phyloP scores from a whole-genome alignment of 1,140 invertebrate genomes.

The Dreissena rostriformis region DNA sequence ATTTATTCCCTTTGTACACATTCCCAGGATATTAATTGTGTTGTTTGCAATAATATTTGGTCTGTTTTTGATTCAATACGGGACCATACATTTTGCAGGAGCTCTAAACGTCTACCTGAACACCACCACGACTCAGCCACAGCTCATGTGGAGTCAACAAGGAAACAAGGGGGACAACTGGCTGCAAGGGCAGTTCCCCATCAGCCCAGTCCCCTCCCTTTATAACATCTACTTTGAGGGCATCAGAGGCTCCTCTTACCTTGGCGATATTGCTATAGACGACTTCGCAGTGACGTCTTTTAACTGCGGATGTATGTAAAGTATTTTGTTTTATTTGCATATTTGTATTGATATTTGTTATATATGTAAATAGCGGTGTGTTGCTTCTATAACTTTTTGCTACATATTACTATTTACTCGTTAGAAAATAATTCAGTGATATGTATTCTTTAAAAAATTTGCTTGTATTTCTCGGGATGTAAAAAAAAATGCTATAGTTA shows the following conservation, averaged over 20 bases:
- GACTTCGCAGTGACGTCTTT: constrained; percentile 64
- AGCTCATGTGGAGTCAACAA: constrained; percentile 70
- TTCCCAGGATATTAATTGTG: too few relatives aligned
- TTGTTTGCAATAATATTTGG: too few relatives aligned
- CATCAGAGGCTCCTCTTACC: constrained; percentile 85
- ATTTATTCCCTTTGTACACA: too few relatives aligned
- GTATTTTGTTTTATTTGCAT: background rate
- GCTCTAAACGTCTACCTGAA: constrained; percentile 74
- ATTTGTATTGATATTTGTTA: too few relatives aligned
- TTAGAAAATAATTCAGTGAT: too few relatives aligned
- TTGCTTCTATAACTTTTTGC: too few relatives aligned
- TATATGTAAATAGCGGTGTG: too few relatives aligned
- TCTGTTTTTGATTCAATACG: too few relatives aligned
- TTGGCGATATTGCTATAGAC: constrained; percentile 82
- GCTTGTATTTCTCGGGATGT: too few relatives aligned
- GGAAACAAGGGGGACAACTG: constrained; percentile 75
- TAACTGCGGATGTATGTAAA: constrained; percentile 71
- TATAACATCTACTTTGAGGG: constrained; percentile 82
- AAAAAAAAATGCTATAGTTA: too few relatives aligned
- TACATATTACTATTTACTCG: too few relatives aligned
- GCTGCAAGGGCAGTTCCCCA: constrained; percentile 68
- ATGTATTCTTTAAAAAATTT: too few relatives aligned
- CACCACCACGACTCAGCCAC: constrained; percentile 52
- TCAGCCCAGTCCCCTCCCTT: constrained; percentile 51
- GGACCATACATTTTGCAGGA: constrained; percentile 54